phyloP scores from a whole-genome alignment of 2,113 vertebrate species.

The Oreochromis tanganicae region DNA sequence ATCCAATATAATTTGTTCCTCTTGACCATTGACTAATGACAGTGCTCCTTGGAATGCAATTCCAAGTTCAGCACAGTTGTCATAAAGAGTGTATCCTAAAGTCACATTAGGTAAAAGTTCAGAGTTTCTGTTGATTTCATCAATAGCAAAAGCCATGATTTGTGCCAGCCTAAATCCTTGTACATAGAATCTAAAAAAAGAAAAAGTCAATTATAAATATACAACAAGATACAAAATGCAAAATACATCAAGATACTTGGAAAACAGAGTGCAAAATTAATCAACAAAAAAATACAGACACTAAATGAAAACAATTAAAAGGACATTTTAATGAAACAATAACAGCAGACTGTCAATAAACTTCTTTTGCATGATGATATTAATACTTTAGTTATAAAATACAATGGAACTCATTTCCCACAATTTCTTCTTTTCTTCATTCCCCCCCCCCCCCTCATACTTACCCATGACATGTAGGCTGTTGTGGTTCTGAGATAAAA shows the following conservation, averaged over 20 bases:
- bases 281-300: neutral
- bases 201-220: neutral
- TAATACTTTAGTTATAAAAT: neutral
- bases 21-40: neutral
- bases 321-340: neutral
- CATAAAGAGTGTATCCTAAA: neutral
- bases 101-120: neutral
- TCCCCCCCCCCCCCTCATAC: fast-evolving
- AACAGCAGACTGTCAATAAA: neutral
- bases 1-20: neutral
- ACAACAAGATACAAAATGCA: neutral
- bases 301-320: neutral
- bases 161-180: neutral
- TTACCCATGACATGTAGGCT: neutral
- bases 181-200: neutral
- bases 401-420: neutral
- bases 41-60: neutral
- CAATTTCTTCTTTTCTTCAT: neutral
- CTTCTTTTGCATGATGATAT: neutral
- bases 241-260: neutral
- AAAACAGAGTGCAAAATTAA: neutral
- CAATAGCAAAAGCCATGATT: neutral
- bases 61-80: neutral
- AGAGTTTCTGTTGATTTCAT: neutral
- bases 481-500: constrained; percentile 1